These are phyloP conservation scores for Plebejus melissa DNA, from an alignment of 2,888 invertebrate species.

Conservation along the genomic window DNA sequence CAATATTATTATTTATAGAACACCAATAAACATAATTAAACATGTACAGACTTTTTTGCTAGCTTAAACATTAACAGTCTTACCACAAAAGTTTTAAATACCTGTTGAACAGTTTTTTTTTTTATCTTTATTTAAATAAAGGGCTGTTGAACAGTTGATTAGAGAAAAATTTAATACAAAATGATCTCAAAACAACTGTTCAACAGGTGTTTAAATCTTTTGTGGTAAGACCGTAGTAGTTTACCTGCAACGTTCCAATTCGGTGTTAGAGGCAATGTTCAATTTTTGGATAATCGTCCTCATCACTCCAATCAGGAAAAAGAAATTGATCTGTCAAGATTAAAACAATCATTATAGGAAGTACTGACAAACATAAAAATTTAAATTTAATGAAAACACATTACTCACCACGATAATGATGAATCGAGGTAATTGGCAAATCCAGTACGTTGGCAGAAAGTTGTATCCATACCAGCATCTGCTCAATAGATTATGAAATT, in stretches of 20 bases:
- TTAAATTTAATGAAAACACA: not conserved
- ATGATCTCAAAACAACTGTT: too few species aligned
- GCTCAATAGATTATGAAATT: constrained; percentile 26
- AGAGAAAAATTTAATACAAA: too few species aligned
- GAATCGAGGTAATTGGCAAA: constrained; percentile 92
- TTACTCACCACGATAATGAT: constrained; percentile 86
- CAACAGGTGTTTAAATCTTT: too few species aligned
- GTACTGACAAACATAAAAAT: not conserved
- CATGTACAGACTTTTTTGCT: too few species aligned
- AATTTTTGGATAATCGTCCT: constrained; percentile 87
- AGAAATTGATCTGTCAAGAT: constrained; percentile 83
- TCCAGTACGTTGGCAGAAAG: constrained; percentile 90
- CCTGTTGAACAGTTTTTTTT: too few species aligned
- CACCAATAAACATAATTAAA: not conserved
- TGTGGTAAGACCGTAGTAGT: too few species aligned
- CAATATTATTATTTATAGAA: too few species aligned
- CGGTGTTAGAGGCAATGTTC: constrained; percentile 84
- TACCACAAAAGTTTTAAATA: too few species aligned
- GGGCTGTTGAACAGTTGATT: too few species aligned
- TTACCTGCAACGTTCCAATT: constrained; percentile 86
- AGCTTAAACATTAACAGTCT: not conserved
- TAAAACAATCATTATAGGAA: not conserved
- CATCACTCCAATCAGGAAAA: constrained; percentile 89
- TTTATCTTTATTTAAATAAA: too few species aligned
- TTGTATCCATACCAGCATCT: constrained; percentile 93